A percentile compares a stretch with the other conserved stretches of the same genome.
phyloP scores from a whole-genome alignment of 2,888 invertebrate genomes.

The Atherix ibis region DNA sequence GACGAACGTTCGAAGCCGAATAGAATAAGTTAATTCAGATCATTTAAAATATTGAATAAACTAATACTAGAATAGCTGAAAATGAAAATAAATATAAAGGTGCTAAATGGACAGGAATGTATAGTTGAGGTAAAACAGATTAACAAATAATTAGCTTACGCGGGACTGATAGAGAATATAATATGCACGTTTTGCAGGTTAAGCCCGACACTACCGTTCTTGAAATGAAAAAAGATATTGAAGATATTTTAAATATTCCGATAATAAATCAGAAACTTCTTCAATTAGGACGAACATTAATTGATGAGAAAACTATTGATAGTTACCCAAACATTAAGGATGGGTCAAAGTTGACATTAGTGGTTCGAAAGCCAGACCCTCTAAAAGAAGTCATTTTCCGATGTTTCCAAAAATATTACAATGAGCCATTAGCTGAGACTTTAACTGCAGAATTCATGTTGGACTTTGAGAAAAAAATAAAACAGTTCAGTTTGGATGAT shows the following conservation, averaged over 20 bases:
- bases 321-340: slow-evolving; percentile 59
- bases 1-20: no score
- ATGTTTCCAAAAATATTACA: slow-evolving; percentile 43
- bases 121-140: slow-evolving; percentile 40
- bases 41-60: no score
- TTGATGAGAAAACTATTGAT: slow-evolving; percentile 52
- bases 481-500: slow-evolving; percentile 27
- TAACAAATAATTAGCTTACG: neutral
- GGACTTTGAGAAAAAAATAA: slow-evolving; percentile 26
- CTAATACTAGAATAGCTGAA: no score
- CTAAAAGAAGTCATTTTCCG: slow-evolving; percentile 41
- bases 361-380: slow-evolving; percentile 50
- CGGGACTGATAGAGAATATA: neutral
- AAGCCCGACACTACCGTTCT: slow-evolving; percentile 41
- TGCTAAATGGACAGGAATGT: slow-evolving; percentile 55
- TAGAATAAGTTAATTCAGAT: no score
- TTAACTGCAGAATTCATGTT: slow-evolving; percentile 25
- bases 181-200: slow-evolving; percentile 27
- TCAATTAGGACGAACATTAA: slow-evolving; percentile 50
- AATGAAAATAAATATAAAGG: slow-evolving; percentile 60
- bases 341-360: slow-evolving; percentile 54
- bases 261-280: slow-evolving; percentile 53
- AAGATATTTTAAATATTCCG: slow-evolving; percentile 46
- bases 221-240: slow-evolving; percentile 53
- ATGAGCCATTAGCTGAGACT: slow-evolving; percentile 44